Evolutionary conservation across 1,140 invertebrate species (phyloP).

Genomic region (Drosophila elegans): DNA sequence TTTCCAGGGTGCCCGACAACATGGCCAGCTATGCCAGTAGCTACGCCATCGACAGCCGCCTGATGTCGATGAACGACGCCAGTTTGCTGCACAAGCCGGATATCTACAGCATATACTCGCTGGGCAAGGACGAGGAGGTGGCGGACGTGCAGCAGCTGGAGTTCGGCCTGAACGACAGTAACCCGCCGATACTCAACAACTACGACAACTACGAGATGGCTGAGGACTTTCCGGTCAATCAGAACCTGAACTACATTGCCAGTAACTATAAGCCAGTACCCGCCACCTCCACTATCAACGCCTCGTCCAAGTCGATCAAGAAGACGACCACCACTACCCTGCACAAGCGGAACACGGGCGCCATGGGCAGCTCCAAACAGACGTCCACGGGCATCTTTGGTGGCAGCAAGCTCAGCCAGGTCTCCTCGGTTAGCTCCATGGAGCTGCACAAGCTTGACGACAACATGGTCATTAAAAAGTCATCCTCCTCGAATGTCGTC

Average conservation of each 20-base stretch:
- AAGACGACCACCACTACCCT: constrained; percentile 55
- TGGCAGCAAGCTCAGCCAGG: constrained; percentile 68
- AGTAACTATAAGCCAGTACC: constrained; percentile 51
- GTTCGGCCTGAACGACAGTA: constrained; percentile 77
- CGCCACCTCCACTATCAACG: constrained; percentile 64
- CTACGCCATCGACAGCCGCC: constrained; percentile 56
- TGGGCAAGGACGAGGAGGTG: constrained; percentile 44
- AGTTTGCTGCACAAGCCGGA: constrained; percentile 71
- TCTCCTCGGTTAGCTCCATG: constrained; percentile 81
- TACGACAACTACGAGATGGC: constrained; percentile 81
- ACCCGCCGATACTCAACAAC: constrained; percentile 76
- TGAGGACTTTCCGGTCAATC: constrained; percentile 84
- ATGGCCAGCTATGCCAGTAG: constrained; percentile 38
- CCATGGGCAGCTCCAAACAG: constrained; percentile 59
- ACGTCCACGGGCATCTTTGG: constrained; percentile 57
- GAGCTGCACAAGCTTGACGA: constrained; percentile 84
- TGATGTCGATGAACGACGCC: constrained; percentile 47
- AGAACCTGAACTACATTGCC: constrained; percentile 60
- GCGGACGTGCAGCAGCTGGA: constrained; percentile 55
- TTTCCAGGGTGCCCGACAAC: constrained; percentile 19
- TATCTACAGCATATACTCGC: constrained; percentile 61
- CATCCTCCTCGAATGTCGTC: constrained; percentile 72
- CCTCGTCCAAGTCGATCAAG: constrained; percentile 70
- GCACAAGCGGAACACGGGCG: constrained; percentile 62
- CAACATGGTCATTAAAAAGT: constrained; percentile 79